A percentile compares a stretch with the other conserved stretches of the same genome.
These are phyloP conservation scores for Masticophis lateralis DNA, from an alignment of 2,797 vertebrate species.

Conservation along the genomic window DNA sequence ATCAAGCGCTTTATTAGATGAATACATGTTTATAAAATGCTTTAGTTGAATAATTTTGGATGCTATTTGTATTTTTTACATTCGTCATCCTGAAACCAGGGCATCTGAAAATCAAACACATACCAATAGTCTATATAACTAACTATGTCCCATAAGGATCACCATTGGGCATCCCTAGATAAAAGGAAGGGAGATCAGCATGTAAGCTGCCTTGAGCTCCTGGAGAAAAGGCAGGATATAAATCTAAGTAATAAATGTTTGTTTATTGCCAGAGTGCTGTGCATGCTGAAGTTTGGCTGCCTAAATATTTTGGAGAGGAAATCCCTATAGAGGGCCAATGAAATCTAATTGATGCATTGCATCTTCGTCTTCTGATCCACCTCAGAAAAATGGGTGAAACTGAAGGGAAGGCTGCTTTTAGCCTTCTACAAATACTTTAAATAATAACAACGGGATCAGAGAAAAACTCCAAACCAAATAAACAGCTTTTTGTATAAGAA, in stretches of 20 bases:
- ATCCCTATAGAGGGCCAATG: not conserved
- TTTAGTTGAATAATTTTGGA: not conserved
- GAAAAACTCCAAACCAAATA: slow-evolving; percentile 63
- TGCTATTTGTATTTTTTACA: not conserved
- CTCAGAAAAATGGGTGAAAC: slow-evolving; percentile 8
- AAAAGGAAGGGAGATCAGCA: not conserved
- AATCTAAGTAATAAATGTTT: not conserved
- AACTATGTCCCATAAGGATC: not conserved
- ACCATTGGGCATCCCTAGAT: not conserved
- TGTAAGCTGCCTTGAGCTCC: not conserved
- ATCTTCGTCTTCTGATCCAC: slow-evolving; percentile 24
- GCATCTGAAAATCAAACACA: not conserved
- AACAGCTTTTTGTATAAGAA: slow-evolving; percentile 65
- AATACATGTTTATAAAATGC: not conserved
- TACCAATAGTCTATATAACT: not conserved
- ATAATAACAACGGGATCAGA: slow-evolving; percentile 59
- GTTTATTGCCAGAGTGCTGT: not conserved
- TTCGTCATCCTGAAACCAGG: not conserved
- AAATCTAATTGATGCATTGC: not conserved
- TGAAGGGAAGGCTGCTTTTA: slow-evolving; percentile 30
- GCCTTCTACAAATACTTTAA: slow-evolving; percentile 30
- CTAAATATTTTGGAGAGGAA: not conserved
- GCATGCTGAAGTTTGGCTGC: not conserved
- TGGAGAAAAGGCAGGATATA: not conserved
- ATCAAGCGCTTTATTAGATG: not conserved